A percentile compares a stretch with the other conserved stretches of the same genome.
These are phyloP conservation scores for Gyrodactylus bullatarudis DNA, from an alignment of 1,140 invertebrate species.

Conservation along the genomic window DNA sequence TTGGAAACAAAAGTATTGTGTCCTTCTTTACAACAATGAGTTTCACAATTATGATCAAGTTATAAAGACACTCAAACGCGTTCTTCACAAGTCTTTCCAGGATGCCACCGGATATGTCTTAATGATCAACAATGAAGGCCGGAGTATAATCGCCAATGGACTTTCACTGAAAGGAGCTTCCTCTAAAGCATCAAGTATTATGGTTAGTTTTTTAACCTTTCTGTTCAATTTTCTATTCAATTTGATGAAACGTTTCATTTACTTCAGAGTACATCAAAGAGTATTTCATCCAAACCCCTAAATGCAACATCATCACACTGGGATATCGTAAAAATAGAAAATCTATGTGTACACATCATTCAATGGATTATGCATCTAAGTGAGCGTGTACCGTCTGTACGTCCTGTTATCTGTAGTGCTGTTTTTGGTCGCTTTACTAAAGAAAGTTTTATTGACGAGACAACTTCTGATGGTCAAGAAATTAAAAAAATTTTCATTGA, in stretches of 20 bases:
- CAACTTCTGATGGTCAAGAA: neutral
- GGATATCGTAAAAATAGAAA: neutral
- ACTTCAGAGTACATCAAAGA: neutral
- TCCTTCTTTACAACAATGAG: constrained; percentile 4
- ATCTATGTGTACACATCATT: neutral
- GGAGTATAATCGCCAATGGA: neutral
- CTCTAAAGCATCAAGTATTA: neutral
- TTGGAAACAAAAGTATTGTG: neutral
- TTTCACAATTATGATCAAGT: constrained; percentile 4
- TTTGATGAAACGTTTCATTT: neutral
- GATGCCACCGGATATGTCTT: neutral
- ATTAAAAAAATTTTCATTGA: no score
- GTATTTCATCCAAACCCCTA: neutral
- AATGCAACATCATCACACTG: neutral
- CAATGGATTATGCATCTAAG: neutral
- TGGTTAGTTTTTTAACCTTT: neutral
- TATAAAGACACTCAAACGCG: neutral
- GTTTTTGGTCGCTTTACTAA: neutral
- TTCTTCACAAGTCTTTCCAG: neutral
- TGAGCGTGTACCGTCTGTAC: neutral
- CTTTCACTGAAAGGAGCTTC: neutral
- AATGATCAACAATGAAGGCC: neutral
- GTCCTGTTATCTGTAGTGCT: neutral
- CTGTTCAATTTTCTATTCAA: neutral
- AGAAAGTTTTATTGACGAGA: no score